Evolutionary conservation across 2,797 vertebrate species (phyloP).

Genomic region (Peromyscus attwateri): DNA sequence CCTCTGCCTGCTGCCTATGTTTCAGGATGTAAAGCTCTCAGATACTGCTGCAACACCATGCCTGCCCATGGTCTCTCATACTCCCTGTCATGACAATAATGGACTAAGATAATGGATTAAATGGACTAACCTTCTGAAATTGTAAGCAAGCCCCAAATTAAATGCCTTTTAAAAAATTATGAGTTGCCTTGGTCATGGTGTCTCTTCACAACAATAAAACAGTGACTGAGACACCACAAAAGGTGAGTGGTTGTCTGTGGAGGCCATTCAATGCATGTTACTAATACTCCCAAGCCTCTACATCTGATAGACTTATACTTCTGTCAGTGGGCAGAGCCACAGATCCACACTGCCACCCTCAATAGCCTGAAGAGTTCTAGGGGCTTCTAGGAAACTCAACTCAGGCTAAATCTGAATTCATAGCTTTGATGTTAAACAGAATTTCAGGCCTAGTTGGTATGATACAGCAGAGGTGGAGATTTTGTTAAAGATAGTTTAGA

Average conservation of each 20-base stretch:
- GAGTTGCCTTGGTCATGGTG: neutral
- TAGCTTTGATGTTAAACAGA: neutral
- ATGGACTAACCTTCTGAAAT: neutral
- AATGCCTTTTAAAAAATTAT: neutral
- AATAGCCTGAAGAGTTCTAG: neutral
- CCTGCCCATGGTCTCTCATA: neutral
- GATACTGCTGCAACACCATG: neutral
- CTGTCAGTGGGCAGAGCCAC: neutral
- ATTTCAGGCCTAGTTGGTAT: neutral
- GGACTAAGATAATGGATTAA: neutral
- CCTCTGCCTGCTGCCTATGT: neutral
- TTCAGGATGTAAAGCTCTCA: neutral
- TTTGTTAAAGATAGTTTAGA: neutral
- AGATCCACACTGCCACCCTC: neutral
- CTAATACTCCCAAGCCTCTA: neutral
- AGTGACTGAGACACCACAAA: neutral
- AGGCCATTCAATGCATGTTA: neutral
- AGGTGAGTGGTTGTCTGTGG: neutral
- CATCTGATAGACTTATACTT: neutral
- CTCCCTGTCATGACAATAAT: neutral
- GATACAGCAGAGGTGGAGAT: neutral
- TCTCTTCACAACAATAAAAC: neutral
- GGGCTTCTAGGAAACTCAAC: neutral
- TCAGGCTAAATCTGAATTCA: neutral
- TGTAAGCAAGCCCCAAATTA: neutral